Evolutionary conservation across 2,888 invertebrate genomes (phyloP), one percentile per base, ranked within the genome.

Genomic region (Gymnosoma rotundatum): DNA sequence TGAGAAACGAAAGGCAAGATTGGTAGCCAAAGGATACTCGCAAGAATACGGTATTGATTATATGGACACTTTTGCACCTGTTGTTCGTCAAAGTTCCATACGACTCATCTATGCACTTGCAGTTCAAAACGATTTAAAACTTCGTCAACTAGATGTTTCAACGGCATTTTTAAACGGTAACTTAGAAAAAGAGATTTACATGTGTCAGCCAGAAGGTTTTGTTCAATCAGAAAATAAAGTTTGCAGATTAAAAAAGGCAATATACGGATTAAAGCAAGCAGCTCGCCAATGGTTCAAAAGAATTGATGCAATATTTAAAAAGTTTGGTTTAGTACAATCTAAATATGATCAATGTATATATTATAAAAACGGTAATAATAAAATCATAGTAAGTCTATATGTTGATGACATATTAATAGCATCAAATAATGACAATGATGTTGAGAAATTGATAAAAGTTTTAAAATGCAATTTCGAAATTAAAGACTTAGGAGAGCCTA

Each of bases 131-230:
- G 45, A 74, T 42, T 76, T 79, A 38, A 69, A 64, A 8, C 56
- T 78, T 12, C 58, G 48, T 10, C 61, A 83, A 42, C 64, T 83
- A 56, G 83, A 86, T 64, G 78, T 85, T 12, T 73, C 66, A 58
- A 74, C 80, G 3, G 86, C 83, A 36, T 86, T 85, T 66, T 45
- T 85, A 21, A 66, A 56, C n/a, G 58, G 70, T 56, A 61, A 52
- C 54, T 73, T 73, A 61, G 60, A 75, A 48, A 25, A 66, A 32
- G 32, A 32, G 16, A 32, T 50, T 14, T 64, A 64, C 3, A 64
- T 64, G 64, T 48, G 7, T 64, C 64, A 64, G n/a, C 64, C 64
- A n/a, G 48, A 64, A 64, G 48, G 64, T 9, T 64, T 54, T 75
- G n/a, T 45, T 2, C 38, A 75, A 32, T 60, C 61, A 20, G 52